Evolutionary conservation across 2,888 invertebrate genomes (phyloP).

Genomic region (Drosophila cognata): DNA sequence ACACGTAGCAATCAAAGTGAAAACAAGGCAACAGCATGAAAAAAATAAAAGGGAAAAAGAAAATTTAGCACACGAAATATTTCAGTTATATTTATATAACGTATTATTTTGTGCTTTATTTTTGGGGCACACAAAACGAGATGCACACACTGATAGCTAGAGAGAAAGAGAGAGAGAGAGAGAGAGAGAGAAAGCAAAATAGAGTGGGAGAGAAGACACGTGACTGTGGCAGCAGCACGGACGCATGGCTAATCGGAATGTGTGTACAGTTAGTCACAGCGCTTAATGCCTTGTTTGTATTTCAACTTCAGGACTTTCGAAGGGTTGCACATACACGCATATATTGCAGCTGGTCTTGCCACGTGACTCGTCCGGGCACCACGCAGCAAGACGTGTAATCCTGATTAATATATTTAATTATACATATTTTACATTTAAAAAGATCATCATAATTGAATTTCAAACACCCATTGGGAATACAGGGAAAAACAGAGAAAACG

Average conservation of each 20-base stretch:
- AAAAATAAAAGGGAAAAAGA: conserved; percentile 4
- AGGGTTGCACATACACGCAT: neutral
- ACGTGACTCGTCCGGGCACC: neutral
- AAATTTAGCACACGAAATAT: conserved; percentile 52
- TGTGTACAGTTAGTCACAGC: conserved; percentile 46
- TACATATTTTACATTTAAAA: neutral
- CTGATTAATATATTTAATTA: neutral
- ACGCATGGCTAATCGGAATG: conserved; percentile 42
- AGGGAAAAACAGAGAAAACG: neutral
- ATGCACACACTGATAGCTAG: conserved; percentile 2
- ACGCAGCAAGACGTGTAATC: neutral
- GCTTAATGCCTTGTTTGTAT: conserved; percentile 38
- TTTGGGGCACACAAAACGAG: conserved; percentile 24
- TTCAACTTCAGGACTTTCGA: conserved; percentile 11
- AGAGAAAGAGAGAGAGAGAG: neutral
- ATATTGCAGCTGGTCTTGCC: neutral
- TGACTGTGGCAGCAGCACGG: conserved; percentile 9
- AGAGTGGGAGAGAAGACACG: neutral
- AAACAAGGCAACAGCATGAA: conserved; percentile 63
- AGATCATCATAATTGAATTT: neutral
- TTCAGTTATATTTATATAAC: conserved; percentile 70
- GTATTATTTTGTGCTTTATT: conserved; percentile 57
- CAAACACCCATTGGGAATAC: neutral
- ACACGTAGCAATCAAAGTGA: conserved; percentile 77
- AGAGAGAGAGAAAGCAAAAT: neutral